phyloP scores from a whole-genome alignment of 2,888 invertebrate genomes.

The Eustalomyia histrio region DNA sequence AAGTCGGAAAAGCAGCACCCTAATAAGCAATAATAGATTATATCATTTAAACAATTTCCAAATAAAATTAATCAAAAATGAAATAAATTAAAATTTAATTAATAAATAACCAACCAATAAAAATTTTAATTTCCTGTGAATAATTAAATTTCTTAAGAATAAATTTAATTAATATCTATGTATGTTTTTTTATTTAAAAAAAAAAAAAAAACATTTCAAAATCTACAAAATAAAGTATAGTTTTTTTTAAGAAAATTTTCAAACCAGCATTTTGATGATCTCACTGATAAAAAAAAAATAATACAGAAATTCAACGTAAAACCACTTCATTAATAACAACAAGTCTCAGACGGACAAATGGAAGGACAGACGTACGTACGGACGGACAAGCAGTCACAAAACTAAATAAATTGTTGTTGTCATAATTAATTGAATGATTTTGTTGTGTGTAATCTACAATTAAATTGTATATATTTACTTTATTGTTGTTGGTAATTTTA shows the following conservation, averaged over 20 bases:
- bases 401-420: constrained; percentile 46
- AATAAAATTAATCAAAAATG: too few relatives aligned
- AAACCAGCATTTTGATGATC: constrained; percentile 13
- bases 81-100: too few relatives aligned
- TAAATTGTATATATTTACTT: constrained; percentile 31
- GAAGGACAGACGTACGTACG: neutral
- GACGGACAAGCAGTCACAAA: neutral
- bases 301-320: constrained; percentile 44
- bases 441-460: constrained; percentile 46
- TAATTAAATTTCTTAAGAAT: too few relatives aligned
- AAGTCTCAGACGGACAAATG: neutral
- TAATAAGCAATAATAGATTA: too few relatives aligned
- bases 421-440: constrained; percentile 62
- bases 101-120: too few relatives aligned
- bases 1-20: too few relatives aligned
- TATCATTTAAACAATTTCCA: too few relatives aligned
- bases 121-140: too few relatives aligned
- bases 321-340: constrained; percentile 55
- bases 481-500: neutral
- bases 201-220: neutral
- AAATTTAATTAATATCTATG: too few relatives aligned
- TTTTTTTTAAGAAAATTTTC: neutral
- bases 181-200: too few relatives aligned
- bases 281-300: constrained; percentile 26
- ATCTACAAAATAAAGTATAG: neutral